phyloP scores from a whole-genome alignment of 2,113 vertebrate genomes.

The Paradisaea rubra region DNA sequence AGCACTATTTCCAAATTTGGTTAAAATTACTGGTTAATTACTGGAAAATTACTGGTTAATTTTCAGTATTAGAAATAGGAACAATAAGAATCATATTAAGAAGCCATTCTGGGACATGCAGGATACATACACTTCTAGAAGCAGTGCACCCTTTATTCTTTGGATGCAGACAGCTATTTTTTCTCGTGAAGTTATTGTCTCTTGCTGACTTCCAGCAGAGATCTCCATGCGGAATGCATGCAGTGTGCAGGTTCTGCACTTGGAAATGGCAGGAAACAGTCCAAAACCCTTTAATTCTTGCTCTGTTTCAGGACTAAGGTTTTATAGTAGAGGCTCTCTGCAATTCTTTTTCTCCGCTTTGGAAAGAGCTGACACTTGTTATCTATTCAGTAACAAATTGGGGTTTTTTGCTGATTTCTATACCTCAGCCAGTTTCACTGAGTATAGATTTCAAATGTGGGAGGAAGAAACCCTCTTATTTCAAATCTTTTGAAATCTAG shows the following conservation, averaged over 20 bases:
- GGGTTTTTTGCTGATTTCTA: not conserved
- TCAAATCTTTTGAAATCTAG: not conserved
- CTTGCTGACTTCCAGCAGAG: not conserved
- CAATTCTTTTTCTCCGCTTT: not conserved
- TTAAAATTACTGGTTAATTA: too few species aligned
- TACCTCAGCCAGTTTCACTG: not conserved
- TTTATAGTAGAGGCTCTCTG: not conserved
- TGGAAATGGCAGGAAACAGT: not conserved
- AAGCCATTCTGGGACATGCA: not conserved
- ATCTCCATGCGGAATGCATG: not conserved
- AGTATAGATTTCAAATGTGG: not conserved
- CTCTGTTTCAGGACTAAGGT: not conserved
- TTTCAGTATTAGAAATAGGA: not conserved
- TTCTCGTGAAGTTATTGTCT: not conserved
- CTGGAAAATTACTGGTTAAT: not conserved
- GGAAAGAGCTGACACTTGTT: not conserved
- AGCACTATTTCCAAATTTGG: not conserved
- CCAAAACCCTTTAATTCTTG: not conserved
- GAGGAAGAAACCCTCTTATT: not conserved
- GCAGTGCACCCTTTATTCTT: not conserved
- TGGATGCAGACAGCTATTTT: not conserved
- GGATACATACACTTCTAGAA: not conserved
- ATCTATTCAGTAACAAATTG: not conserved
- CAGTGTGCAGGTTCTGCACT: not conserved
- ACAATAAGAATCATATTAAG: not conserved